Percentiles rank a stretch among this genome's conserved stretches.
Evolutionary conservation across 2,797 vertebrate genomes (phyloP).

Genomic region (Anableps anableps): DNA sequence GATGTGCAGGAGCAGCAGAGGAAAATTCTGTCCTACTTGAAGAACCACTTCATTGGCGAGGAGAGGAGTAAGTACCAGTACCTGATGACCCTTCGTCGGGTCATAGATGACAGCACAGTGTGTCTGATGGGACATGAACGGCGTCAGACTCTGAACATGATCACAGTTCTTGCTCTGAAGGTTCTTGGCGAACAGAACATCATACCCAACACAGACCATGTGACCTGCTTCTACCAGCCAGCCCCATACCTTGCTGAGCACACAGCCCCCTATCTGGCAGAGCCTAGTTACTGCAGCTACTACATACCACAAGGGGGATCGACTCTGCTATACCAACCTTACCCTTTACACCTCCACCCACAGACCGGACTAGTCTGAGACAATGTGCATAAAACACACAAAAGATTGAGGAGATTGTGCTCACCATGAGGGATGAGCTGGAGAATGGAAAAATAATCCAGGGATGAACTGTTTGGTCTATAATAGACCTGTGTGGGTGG

Average conservation of each 20-base stretch:
- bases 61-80: constrained; percentile 98
- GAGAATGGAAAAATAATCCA: constrained; percentile 66
- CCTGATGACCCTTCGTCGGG: constrained; percentile 92
- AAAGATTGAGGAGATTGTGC: constrained; percentile 37
- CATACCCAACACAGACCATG: constrained; percentile 90
- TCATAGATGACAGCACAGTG: constrained; percentile 95
- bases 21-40: constrained; percentile 96
- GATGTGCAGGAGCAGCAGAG: constrained; percentile 92
- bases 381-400: constrained; percentile 34
- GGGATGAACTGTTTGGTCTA: constrained; percentile 74
- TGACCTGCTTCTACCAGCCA: constrained; percentile 97
- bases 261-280: constrained; percentile 74
- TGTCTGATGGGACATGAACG: constrained; percentile 95
- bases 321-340: constrained; percentile 89
- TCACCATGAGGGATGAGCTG: constrained; percentile 39
- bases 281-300: constrained; percentile 87
- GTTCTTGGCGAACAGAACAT: constrained; percentile 96
- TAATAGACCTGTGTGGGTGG: constrained; percentile 70
- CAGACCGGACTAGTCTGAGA: constrained; percentile 86
- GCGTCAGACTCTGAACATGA: constrained; percentile 95
- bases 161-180: constrained; percentile 92
- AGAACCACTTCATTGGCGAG: constrained; percentile 96
- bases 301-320: constrained; percentile 89
- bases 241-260: constrained; percentile 91
- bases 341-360: constrained; percentile 86